phyloP scores from a whole-genome alignment of 2,113 vertebrate species.

The Tautogolabrus adspersus region DNA sequence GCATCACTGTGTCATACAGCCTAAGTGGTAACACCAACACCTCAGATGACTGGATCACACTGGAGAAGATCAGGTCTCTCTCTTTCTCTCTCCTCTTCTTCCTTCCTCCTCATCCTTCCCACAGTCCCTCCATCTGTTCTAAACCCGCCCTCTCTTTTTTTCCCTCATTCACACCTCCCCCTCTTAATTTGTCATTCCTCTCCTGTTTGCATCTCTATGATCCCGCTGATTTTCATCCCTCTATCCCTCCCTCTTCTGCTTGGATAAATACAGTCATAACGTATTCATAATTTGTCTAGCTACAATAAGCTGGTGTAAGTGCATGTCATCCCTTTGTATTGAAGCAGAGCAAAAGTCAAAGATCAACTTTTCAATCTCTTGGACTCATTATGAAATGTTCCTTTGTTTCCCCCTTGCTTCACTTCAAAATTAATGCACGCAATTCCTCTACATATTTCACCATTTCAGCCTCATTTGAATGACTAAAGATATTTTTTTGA shows the following conservation, averaged over 20 bases:
- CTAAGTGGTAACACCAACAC: conserved; percentile 82
- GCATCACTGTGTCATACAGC: conserved; percentile 91
- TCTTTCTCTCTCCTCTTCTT: conserved; percentile 49
- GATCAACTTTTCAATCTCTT: neutral
- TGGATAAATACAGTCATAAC: conserved; percentile 16
- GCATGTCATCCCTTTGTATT: neutral
- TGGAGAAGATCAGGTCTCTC: conserved; percentile 95
- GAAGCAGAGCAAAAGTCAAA: conserved; percentile 4
- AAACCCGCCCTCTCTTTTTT: conserved; percentile 47
- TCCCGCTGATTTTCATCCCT: conserved; percentile 51
- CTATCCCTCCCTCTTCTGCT: conserved; percentile 24
- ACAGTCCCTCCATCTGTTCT: conserved; percentile 72
- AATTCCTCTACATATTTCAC: conserved; percentile 2
- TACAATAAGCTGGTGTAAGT: conserved; percentile 7
- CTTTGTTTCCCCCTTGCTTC: neutral
- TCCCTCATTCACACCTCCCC: conserved; percentile 63
- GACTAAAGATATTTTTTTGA: neutral
- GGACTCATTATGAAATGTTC: neutral
- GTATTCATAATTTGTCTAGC: conserved; percentile 13
- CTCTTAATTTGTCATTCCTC: conserved; percentile 60
- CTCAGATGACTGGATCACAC: conserved; percentile 91
- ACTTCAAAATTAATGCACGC: neutral
- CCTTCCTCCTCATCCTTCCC: conserved; percentile 39
- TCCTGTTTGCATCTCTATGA: conserved; percentile 41
- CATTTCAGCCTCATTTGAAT: neutral